Base-by-base conservation (phyloP, 2,888 invertebrate species). In the Melitaea athalia region DNA sequence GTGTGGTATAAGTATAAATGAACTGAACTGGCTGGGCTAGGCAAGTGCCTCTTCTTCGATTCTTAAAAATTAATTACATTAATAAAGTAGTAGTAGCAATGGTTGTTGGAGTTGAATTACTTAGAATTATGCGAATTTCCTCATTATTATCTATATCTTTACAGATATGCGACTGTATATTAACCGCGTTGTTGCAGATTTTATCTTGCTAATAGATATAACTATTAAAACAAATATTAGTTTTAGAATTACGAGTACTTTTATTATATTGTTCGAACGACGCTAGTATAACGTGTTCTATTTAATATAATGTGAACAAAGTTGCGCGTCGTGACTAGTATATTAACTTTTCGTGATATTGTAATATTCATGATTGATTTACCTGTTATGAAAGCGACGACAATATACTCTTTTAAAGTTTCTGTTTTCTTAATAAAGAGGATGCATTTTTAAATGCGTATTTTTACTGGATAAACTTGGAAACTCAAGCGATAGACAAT, bases 361-460 rank as follows among this genome's bases (percentile, higher is more conserved):
- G 38, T 33, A 42, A 42, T 57, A 57, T 15, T 15, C 42, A 57
- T 42, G 42, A 57, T n/a, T 57, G 24, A 5, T 53, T 31, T 53
- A 31, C 31, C 33, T 31, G 24, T 52, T 52, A 8, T 10, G 24
- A 55, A 31, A 33, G 14, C 53, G 33, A 55, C 14, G 53, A 33
- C 31, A 33, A 55, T n/a, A 53, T 53, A 24, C 50, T 50, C n/a
- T n/a, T 17, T 31, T 17, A 52, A 5, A 24, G 17, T 52, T 12
- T 17, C 5, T 52, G 24, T 15, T n/a, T n/a, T n/a, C n/a, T n/a
- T n/a, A n/a, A n/a, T n/a, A 50, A 10, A 10, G 24, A 52, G 17
- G 11, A 52, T 17, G 11, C 24, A 1, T 24, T 24, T 24, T 3
- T 24, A 1, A 2, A 2, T 24, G 24, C 3, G 24, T 24, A 24